Evolutionary conservation across 2,888 invertebrate species (phyloP).

Genomic region (Choreutis nemorana): DNA sequence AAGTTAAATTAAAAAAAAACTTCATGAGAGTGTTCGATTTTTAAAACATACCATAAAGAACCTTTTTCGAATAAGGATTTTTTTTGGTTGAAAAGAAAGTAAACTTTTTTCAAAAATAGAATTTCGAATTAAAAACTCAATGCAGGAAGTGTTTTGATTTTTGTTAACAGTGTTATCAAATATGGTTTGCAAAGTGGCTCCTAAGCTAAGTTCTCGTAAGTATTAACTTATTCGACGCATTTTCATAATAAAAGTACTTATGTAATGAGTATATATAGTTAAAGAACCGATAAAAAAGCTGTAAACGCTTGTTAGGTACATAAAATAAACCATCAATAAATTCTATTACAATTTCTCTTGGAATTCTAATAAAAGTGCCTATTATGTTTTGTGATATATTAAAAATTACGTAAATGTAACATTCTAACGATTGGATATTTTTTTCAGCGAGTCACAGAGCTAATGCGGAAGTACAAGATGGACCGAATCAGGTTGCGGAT

Average conservation of each 20-base stretch:
- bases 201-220: conserved; percentile 35
- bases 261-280: background rate
- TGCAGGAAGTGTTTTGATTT: conserved; percentile 9
- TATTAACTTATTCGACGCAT: conserved; percentile 13
- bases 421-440: background rate
- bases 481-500: conserved; percentile 28
- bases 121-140: conserved; percentile 7
- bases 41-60: too few species aligned
- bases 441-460: conserved; percentile 25
- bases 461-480: conserved; percentile 20
- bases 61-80: too few species aligned
- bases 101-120: too few species aligned
- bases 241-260: background rate
- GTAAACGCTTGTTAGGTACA: too few species aligned
- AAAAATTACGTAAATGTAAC: background rate
- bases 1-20: too few species aligned
- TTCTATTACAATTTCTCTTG: conserved; percentile 6
- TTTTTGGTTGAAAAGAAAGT: too few species aligned
- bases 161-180: conserved; percentile 14
- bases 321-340: conserved; percentile 7
- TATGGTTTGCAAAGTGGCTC: conserved; percentile 49
- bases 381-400: background rate
- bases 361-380: conserved; percentile 11
- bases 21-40: too few species aligned
- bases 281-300: background rate